Conservation (phyloP, 2,888 invertebrate genomes). For the Cheilosia grossa region DNA sequence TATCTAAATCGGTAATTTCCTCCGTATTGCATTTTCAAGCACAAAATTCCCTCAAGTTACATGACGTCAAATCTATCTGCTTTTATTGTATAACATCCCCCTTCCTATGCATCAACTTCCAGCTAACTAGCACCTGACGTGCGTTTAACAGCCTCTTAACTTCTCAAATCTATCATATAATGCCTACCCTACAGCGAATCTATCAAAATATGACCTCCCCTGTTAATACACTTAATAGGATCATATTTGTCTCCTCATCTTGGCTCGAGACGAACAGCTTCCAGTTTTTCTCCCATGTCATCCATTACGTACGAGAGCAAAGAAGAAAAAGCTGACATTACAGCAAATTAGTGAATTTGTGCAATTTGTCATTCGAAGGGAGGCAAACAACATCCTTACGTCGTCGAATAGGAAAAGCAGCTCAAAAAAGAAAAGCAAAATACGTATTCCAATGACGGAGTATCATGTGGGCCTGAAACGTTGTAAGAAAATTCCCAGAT, state of each 20-base stretch:
- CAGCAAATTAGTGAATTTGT: conserved; percentile 63
- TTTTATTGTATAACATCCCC: conserved; percentile 15
- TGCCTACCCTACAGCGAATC: conserved; percentile 18
- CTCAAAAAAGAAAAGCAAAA: conserved; percentile 11
- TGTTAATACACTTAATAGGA: conserved; percentile 55
- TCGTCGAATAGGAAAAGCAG: conserved; percentile 21
- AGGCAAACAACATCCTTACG: conserved; percentile 44
- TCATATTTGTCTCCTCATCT: conserved; percentile 57
- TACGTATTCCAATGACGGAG: conserved; percentile 36
- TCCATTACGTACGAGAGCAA: conserved; percentile 47
- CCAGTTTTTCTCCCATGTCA: conserved; percentile 45
- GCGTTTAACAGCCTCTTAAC: conserved; percentile 24
- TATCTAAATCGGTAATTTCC: too few species aligned
- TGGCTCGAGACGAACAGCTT: conserved; percentile 24
- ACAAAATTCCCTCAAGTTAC: too few species aligned
- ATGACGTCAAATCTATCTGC: conserved; percentile 6
- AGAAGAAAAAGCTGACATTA: conserved; percentile 50
- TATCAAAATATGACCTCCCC: conserved; percentile 60
- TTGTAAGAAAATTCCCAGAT: conserved; percentile 10
- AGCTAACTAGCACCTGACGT: conserved; percentile 57
- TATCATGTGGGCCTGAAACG: conserved; percentile 17
- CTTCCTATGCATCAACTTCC: background rate
- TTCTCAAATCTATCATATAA: conserved; percentile 40
- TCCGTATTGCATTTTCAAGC: too few species aligned
- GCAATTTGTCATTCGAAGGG: conserved; percentile 58